These are phyloP conservation scores for Rallus crepitans DNA, from an alignment of 2,797 vertebrate genomes.

Conservation along the genomic window DNA sequence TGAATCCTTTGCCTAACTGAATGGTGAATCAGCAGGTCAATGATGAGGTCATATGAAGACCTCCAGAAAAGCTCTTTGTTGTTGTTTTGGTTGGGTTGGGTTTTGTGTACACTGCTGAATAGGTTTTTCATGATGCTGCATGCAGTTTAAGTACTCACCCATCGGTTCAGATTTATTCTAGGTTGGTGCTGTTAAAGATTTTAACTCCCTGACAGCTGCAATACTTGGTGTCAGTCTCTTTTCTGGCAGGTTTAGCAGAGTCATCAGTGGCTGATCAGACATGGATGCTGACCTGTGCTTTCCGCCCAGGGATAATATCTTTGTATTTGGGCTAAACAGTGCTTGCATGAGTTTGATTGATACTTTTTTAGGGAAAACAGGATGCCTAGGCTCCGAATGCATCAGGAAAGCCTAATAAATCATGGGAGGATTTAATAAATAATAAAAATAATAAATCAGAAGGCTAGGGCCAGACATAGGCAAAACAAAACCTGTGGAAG, in stretches of 20 bases:
- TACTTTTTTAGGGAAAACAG: not conserved
- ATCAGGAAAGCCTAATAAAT: not conserved
- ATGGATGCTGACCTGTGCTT: not conserved
- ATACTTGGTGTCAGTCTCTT: not conserved
- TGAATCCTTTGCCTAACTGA: conserved; percentile 17
- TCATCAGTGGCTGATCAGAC: not conserved
- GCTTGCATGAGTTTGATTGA: not conserved
- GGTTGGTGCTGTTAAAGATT: not conserved
- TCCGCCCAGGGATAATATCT: not conserved
- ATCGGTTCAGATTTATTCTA: not conserved
- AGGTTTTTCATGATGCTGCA: not conserved
- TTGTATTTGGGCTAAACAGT: not conserved
- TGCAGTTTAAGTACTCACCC: not conserved
- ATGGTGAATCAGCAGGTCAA: conserved; percentile 42
- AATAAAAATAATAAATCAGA: not conserved
- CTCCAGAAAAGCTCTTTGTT: not conserved
- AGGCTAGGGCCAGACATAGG: not conserved
- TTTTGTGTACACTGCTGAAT: conserved; percentile 2
- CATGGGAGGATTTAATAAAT: not conserved
- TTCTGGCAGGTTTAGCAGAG: not conserved
- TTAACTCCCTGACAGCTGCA: not conserved
- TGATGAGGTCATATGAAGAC: conserved; percentile 35
- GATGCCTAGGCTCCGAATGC: not conserved
- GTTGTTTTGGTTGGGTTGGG: conserved; percentile 6
- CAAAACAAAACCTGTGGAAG: not conserved